Evolutionary conservation across 2,113 vertebrate genomes (phyloP), one percentile per base, ranked within the genome.

Genomic region (Petromus typicus): DNA sequence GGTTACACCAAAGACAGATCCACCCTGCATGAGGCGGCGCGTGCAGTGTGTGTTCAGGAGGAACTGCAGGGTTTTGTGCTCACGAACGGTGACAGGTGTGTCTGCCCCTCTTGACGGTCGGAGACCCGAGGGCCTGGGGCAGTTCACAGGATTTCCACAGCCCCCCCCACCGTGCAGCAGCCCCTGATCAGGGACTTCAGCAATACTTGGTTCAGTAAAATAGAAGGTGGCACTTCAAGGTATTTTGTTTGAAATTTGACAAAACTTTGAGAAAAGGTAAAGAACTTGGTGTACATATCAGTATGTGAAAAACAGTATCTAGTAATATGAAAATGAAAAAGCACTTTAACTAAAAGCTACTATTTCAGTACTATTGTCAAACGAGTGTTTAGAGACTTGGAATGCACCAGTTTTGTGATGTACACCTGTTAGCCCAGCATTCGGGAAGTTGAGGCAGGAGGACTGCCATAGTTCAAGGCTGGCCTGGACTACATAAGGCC

Each of bases 1-100:
- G 40, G 81, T 71, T 73, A 66, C 80, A 79, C 9, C 16, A 34
- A 95, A 88, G 94, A 91, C 89, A 94, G 66, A 89, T 81, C 57
- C 16, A 61, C 93, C 59, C 95, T 86, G 80, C 91, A 96, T 82
- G 94, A 96, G 94, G 89, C 96, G 80, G 91, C 86, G 93, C 9
- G 0, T 79, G 80, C 94, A 93, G 87, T 96, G 75, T 87, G 83
- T 97, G 51, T 88, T 96, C 81, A 67, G 89, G 97, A 93, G 86
- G 79, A 97, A 84, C 96, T 63, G 95, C 89, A 93, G 90, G 71
- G 87, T 96, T 97, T 92, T 95, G 27, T 96, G n/a, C n/a, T n/a
- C n/a, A n/a, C n/a, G n/a, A n/a, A n/a, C n/a, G n/a, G n/a, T n/a
- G n/a, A n/a, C n/a, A n/a, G n/a, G n/a, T n/a, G n/a, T n/a, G n/a